Percentiles rank a stretch among this genome's conserved stretches.
Evolutionary conservation across 2,113 vertebrate species (phyloP).

Genomic region (Probosciger aterrimus): DNA sequence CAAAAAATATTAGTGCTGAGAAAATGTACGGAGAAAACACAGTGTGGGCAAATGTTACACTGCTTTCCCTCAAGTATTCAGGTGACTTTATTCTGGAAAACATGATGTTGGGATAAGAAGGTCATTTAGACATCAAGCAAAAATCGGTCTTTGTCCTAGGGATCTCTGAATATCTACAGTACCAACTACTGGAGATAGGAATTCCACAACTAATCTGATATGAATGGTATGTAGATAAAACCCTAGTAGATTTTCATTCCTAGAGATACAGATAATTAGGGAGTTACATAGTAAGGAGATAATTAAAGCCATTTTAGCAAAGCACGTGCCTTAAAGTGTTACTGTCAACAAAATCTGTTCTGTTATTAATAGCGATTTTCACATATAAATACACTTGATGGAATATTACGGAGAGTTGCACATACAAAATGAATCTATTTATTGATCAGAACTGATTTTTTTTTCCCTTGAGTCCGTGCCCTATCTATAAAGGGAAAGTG

Average conservation of each 20-base stretch:
- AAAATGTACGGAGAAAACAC: neutral
- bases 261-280: neutral
- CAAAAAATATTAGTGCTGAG: neutral
- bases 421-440: conserved; percentile 54
- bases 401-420: conserved; percentile 2
- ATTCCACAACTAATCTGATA: neutral
- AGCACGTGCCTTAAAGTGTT: neutral
- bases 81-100: conserved; percentile 33
- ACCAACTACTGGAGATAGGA: neutral
- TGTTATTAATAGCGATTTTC: neutral
- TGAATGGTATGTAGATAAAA: neutral
- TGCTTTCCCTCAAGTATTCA: neutral
- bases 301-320: neutral
- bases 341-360: neutral
- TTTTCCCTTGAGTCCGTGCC: conserved; percentile 36
- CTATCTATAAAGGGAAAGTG: conserved; percentile 65
- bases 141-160: neutral
- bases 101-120: neutral
- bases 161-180: neutral
- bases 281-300: neutral
- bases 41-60: neutral
- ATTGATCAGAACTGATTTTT: conserved; percentile 71
- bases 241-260: neutral
- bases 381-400: neutral
- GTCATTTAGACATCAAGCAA: neutral